Percentiles rank a stretch among this genome's conserved stretches.
phyloP scores from a whole-genome alignment of 2,113 vertebrate genomes.

The Taxidea taxus region DNA sequence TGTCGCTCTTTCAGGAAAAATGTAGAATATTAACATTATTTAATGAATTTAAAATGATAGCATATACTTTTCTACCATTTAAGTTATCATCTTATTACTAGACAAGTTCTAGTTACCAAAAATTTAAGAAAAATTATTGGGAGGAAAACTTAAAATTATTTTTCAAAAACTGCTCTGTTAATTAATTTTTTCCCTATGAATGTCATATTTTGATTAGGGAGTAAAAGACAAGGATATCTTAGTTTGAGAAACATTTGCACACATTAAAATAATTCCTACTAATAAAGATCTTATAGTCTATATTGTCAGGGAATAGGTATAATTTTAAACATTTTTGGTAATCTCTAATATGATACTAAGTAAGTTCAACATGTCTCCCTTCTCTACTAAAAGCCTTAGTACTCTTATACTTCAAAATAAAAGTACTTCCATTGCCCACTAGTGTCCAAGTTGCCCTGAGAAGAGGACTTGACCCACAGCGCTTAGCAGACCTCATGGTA shows the following conservation, averaged over 20 bases:
- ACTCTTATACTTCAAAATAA: background rate
- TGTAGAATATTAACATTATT: background rate
- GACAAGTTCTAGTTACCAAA: background rate
- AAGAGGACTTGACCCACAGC: background rate
- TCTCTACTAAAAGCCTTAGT: background rate
- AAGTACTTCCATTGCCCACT: background rate
- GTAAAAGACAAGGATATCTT: background rate
- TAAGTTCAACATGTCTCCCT: background rate
- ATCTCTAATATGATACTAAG: background rate
- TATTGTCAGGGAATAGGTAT: background rate
- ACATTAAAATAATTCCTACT: conserved; percentile 8
- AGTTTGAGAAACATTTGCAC: background rate
- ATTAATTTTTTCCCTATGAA: background rate
- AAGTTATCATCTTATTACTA: background rate
- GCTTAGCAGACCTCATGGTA: background rate
- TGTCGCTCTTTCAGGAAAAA: background rate
- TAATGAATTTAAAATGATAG: background rate
- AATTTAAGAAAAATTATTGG: background rate
- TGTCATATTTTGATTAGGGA: background rate
- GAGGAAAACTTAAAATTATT: background rate
- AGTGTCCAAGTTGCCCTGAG: background rate
- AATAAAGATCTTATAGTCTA: background rate
- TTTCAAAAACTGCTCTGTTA: background rate
- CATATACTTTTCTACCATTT: background rate
- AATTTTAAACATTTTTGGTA: background rate